Evolutionary conservation across 2,113 vertebrate species (phyloP).

Genomic region (Shinisaurus crocodilurus): DNA sequence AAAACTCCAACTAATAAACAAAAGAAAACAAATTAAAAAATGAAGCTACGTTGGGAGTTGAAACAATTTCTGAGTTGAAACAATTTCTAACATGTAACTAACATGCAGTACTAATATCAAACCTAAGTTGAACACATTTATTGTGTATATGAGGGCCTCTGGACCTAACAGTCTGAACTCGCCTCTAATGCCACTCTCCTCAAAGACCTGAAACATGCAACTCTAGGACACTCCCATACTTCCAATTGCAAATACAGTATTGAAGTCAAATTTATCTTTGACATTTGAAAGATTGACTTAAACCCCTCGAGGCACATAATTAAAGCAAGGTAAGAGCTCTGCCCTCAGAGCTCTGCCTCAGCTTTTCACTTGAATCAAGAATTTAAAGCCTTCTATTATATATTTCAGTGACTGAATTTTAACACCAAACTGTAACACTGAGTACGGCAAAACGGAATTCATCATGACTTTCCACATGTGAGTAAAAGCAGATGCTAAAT

Average conservation of each 20-base stretch:
- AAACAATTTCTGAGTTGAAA: not conserved
- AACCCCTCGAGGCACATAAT: not conserved
- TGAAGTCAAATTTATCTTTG: not conserved
- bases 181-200: not conserved
- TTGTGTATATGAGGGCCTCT: not conserved
- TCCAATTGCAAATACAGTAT: not conserved
- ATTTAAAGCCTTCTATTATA: slow-evolving; percentile 32
- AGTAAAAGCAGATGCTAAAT: not conserved
- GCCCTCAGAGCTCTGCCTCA: not conserved
- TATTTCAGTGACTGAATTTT: slow-evolving; percentile 32
- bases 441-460: slow-evolving; percentile 11
- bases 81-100: not conserved
- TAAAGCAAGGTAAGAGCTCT: accelerated
- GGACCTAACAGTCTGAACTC: not conserved
- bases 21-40: not conserved
- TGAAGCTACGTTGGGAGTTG: not conserved
- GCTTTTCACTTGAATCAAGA: not conserved
- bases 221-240: not conserved
- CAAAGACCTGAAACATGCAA: not conserved
- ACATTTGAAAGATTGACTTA: not conserved
- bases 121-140: not conserved
- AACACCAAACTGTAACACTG: slow-evolving; percentile 28
- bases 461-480: not conserved
- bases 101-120: not conserved
- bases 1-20: not conserved